phyloP scores from a whole-genome alignment of 2,888 invertebrate genomes.

The Carabus problematicus region DNA sequence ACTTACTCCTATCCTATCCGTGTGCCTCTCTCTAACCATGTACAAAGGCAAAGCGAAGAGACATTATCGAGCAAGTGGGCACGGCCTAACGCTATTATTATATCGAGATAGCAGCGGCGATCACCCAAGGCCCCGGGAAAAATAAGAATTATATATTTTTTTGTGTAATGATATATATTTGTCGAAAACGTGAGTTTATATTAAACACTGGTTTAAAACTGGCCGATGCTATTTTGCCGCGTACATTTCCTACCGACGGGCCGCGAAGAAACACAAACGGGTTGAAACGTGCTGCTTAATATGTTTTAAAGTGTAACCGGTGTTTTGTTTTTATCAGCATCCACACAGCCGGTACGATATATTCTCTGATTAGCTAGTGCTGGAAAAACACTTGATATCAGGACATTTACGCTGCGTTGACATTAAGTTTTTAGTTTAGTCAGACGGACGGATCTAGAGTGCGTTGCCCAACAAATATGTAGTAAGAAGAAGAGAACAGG shows the following conservation, averaged over 20 bases:
- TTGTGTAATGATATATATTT: constrained; percentile 40
- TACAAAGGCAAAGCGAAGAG: too few relatives aligned
- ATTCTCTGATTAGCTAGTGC: not conserved
- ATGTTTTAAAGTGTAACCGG: constrained; percentile 17
- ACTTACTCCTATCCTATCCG: too few relatives aligned
- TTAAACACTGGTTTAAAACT: constrained; percentile 27
- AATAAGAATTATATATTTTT: constrained; percentile 29
- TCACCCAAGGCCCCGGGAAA: not conserved
- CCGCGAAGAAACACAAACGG: constrained; percentile 5
- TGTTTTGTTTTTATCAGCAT: constrained; percentile 7
- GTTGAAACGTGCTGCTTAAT: constrained; percentile 1
- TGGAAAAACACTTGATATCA: constrained; percentile 11
- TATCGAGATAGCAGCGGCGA: not conserved
- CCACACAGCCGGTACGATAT: not conserved
- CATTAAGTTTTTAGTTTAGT: constrained; percentile 7
- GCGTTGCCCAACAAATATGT: constrained; percentile 1
- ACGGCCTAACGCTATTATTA: too few relatives aligned
- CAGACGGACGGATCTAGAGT: not conserved
- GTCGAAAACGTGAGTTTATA: constrained; percentile 38
- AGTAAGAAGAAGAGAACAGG: not conserved
- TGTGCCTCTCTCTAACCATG: too few relatives aligned
- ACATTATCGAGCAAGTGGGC: too few relatives aligned
- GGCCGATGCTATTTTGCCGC: not conserved
- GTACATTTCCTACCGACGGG: constrained; percentile 1
- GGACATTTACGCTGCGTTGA: not conserved